Evolutionary conservation across 2,797 vertebrate species (phyloP), one percentile per base, ranked within the genome.

Genomic region (Cottoperca gobio): DNA sequence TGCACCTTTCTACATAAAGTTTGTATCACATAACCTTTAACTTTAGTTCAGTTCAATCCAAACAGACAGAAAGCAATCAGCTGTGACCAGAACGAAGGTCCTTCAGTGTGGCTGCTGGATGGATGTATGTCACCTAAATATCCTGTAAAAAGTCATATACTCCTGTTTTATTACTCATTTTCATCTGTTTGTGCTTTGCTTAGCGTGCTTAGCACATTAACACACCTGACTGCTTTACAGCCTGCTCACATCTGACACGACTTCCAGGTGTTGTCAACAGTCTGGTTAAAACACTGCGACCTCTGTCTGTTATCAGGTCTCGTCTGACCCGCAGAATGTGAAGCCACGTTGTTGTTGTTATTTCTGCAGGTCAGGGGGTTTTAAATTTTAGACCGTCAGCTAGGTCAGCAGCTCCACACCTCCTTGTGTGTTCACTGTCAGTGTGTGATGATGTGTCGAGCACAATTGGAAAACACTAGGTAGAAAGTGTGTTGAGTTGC

Each of bases 311-410:
- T 73, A 43, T 67, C 77, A 28, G 64, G 19, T 72, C 65, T 58
- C 24, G 0, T 28, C 39, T 71, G 60, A 74, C 71, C 76, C 61
- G 71, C 21, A 79, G 69, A 59, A 81, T 52, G 19, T 58, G 23
- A 5, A 40, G 50, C 61, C 45, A n/a, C 4, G 1, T 16, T 23
- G 45, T 49, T 54, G 42, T 45, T 58, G 63, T 58, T 45, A 49
- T 48, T 42, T n/a, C 12, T 46, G 63, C 23, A 62, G 67, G 76
- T 79, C 70, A 64, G 48, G 31, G 49, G 83, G 76, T 80, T 80
- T n/a, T n/a, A n/a, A 64, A 57, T 80, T 73, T 78, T 82, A 86
- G 76, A 76, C 28, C 45, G 80, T 60, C 33, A 58, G 53, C 58
- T 12, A 45, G 69, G 35, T 54, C 73, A 72, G 46, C 60, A 42